Conservation (phyloP, 2,113 vertebrate species). For the Phaethornis superciliosus region DNA sequence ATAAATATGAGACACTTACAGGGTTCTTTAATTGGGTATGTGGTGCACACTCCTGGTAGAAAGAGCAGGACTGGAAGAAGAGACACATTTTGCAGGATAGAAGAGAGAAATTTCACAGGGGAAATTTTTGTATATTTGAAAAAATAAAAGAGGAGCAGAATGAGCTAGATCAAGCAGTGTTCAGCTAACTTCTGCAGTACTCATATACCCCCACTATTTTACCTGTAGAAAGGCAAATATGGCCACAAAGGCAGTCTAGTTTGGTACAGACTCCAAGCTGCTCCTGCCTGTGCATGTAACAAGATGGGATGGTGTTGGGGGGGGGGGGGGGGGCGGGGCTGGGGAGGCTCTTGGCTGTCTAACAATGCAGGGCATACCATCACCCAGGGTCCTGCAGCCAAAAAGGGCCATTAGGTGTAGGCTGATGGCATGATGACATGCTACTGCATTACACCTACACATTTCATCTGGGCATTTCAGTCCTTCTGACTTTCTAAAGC, state of each 20-base stretch:
- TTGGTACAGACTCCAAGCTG: background rate
- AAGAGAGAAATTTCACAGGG: accelerated
- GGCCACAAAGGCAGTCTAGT: background rate
- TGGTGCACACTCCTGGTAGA: background rate
- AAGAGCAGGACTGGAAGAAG: background rate
- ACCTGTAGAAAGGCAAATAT: background rate
- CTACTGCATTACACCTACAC: too few species aligned
- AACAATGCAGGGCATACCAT: accelerated
- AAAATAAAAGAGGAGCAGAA: background rate
- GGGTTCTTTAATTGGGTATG: background rate
- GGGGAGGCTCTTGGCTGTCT: accelerated
- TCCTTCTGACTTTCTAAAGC: background rate
- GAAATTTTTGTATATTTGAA: background rate
- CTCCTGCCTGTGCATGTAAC: background rate
- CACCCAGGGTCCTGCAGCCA: accelerated
- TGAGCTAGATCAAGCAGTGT: background rate
- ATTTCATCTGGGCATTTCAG: background rate
- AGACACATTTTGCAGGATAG: background rate
- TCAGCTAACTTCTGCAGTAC: background rate
- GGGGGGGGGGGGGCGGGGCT: too few species aligned
- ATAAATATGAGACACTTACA: background rate
- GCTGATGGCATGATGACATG: background rate
- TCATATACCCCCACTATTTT: background rate
- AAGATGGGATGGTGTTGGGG: background rate
- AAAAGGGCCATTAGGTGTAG: accelerated